These are phyloP conservation scores for Athalia rosae DNA, from an alignment of 2,888 invertebrate species.

Conservation along the genomic window DNA sequence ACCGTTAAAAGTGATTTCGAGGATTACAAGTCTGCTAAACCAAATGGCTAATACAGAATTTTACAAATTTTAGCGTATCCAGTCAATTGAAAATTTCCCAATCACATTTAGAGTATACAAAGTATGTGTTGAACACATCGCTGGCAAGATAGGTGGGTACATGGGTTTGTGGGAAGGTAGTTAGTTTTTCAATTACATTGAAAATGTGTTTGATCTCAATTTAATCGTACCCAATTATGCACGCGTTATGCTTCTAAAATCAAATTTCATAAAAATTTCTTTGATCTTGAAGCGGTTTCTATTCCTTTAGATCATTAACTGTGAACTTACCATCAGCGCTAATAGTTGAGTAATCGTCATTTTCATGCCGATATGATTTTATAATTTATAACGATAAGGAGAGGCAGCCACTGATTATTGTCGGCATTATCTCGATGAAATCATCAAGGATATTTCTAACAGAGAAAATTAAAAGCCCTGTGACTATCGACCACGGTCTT, in stretches of 20 bases:
- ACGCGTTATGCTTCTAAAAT: neutral
- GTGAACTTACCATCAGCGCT: conserved; percentile 15
- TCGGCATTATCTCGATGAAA: conserved; percentile 44
- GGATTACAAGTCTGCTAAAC: no score
- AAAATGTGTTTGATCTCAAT: conserved; percentile 27
- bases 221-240: conserved; percentile 11
- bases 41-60: neutral
- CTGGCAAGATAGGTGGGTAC: neutral
- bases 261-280: conserved; percentile 20
- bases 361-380: neutral
- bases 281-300: neutral
- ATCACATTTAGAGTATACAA: neutral
- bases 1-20: neutral
- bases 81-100: neutral
- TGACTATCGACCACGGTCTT: conserved; percentile 47
- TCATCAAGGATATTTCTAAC: conserved; percentile 45
- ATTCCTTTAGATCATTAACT: neutral
- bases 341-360: neutral
- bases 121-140: neutral
- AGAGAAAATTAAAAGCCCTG: conserved; percentile 43
- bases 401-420: conserved; percentile 9
- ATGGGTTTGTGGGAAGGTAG: conserved; percentile 1
- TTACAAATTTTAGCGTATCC: neutral
- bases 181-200: conserved; percentile 26
- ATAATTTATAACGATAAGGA: neutral